Evolutionary conservation across 2,113 vertebrate species (phyloP).

Genomic region (Galbula dea): DNA sequence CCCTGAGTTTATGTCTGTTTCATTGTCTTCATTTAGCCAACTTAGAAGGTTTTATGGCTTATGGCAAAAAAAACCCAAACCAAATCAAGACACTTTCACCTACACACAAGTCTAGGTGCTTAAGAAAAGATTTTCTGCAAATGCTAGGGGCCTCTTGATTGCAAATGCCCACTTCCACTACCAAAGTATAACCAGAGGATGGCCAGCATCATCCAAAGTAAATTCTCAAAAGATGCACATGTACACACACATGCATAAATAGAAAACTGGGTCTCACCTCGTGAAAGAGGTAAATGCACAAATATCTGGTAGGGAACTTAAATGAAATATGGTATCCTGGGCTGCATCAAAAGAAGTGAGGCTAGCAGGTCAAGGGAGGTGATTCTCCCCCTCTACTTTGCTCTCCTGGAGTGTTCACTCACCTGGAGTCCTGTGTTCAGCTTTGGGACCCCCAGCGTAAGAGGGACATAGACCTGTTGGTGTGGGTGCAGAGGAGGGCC

Average conservation of each 20-base stretch:
- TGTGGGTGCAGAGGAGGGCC: too few relatives aligned
- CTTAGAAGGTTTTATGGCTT: neutral
- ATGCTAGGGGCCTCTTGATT: neutral
- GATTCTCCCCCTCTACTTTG: too few relatives aligned
- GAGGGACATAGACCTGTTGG: too few relatives aligned
- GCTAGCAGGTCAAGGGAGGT: too few relatives aligned
- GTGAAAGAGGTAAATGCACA: neutral
- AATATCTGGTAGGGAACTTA: neutral
- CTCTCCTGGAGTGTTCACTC: too few relatives aligned
- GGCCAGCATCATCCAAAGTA: neutral
- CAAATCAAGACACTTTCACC: neutral
- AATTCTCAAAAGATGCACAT: neutral
- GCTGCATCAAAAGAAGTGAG: too few relatives aligned
- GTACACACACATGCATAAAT: neutral
- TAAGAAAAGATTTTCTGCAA: neutral
- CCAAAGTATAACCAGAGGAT: neutral
- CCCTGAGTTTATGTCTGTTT: neutral
- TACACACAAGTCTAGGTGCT: neutral
- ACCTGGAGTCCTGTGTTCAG: too few relatives aligned
- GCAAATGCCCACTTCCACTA: neutral
- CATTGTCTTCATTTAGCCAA: neutral
- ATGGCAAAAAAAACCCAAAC: neutral
- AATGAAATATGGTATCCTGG: too few relatives aligned
- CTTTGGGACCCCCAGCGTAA: too few relatives aligned
- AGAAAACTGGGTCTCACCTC: neutral